Evolutionary conservation across 2,797 vertebrate species (phyloP).

Genomic region (Arrhamphus sclerolepis): DNA sequence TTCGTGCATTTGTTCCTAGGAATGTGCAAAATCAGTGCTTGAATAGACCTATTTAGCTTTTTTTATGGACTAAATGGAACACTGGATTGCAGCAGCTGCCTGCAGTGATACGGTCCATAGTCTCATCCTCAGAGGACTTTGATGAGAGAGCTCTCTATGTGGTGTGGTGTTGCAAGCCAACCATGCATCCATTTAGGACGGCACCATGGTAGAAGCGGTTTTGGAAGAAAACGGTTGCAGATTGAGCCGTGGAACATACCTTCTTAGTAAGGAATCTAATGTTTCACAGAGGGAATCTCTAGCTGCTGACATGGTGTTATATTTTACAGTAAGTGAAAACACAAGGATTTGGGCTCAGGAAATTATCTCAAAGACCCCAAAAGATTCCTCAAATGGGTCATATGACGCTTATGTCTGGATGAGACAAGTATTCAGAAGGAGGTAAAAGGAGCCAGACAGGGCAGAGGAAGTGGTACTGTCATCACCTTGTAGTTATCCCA

Average conservation of each 20-base stretch:
- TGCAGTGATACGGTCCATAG: slow-evolving; percentile 49
- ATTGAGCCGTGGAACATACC: slow-evolving; percentile 70
- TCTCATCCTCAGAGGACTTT: slow-evolving; percentile 58
- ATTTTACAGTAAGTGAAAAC: slow-evolving; percentile 64
- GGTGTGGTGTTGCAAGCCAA: slow-evolving; percentile 42
- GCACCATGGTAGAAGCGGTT: slow-evolving; percentile 66
- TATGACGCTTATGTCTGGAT: slow-evolving; percentile 46
- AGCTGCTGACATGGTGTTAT: slow-evolving; percentile 63
- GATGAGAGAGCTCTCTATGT: slow-evolving; percentile 58
- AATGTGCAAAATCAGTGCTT: slow-evolving; percentile 58
- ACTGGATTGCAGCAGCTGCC: slow-evolving; percentile 50
- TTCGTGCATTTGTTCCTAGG: slow-evolving; percentile 38
- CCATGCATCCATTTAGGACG: slow-evolving; percentile 57
- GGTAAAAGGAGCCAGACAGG: slow-evolving; percentile 5
- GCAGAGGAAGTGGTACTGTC: slow-evolving; percentile 21
- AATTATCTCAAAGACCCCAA: slow-evolving; percentile 40
- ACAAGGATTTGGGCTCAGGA: slow-evolving; percentile 44
- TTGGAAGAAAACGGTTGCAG: slow-evolving; percentile 63
- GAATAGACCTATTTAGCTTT: slow-evolving; percentile 66
- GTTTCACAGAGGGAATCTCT: slow-evolving; percentile 72
- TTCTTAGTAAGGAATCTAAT: slow-evolving; percentile 57
- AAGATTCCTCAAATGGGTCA: slow-evolving; percentile 38
- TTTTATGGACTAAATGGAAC: slow-evolving; percentile 67
- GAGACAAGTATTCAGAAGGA: slow-evolving; percentile 24
- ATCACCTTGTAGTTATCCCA: slow-evolving; percentile 98